Conservation (phyloP, 2,888 invertebrate species). For the Lapara coniferarum region DNA sequence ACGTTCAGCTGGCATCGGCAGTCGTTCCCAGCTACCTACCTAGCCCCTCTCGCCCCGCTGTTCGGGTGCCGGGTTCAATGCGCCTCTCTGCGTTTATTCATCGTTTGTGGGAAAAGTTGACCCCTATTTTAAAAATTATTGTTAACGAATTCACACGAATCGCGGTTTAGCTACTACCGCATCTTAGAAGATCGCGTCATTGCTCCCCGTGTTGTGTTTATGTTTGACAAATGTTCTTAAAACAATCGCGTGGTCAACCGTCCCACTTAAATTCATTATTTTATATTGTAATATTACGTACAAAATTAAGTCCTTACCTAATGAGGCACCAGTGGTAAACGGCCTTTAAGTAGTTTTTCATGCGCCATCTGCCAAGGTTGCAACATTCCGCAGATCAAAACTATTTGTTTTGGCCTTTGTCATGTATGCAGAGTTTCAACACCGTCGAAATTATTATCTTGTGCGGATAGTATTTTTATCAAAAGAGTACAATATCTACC, state of each 20-base stretch:
- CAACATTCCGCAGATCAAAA: slow-evolving; percentile 63
- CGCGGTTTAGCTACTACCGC: slow-evolving; percentile 64
- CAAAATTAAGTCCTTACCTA: slow-evolving; percentile 40
- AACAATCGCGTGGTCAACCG: slow-evolving; percentile 6
- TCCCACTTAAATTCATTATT: slow-evolving; percentile 6
- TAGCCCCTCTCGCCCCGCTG: slow-evolving; percentile 76
- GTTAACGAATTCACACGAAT: slow-evolving; percentile 82
- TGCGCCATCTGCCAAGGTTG: slow-evolving; percentile 69
- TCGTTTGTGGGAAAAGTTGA: slow-evolving; percentile 84
- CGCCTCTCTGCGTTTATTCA: slow-evolving; percentile 83
- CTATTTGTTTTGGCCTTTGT: slow-evolving; percentile 74
- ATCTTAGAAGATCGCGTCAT: slow-evolving; percentile 55
- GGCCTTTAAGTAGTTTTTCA: slow-evolving; percentile 47
- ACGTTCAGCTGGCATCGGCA: slow-evolving; percentile 83
- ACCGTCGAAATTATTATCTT: slow-evolving; percentile 76
- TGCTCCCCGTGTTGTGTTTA: neutral
- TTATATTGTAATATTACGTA: slow-evolving; percentile 13
- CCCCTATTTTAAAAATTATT: slow-evolving; percentile 80
- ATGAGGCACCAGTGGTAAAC: slow-evolving; percentile 49
- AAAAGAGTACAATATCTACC: slow-evolving; percentile 63
- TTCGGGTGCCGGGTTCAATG: slow-evolving; percentile 82
- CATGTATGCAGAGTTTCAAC: slow-evolving; percentile 74
- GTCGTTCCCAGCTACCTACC: slow-evolving; percentile 83
- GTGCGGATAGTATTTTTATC: slow-evolving; percentile 66
- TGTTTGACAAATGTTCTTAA: slow-evolving; percentile 4